Evolutionary conservation across 2,113 vertebrate genomes (phyloP).

Genomic region (Pristiophorus japonicus): DNA sequence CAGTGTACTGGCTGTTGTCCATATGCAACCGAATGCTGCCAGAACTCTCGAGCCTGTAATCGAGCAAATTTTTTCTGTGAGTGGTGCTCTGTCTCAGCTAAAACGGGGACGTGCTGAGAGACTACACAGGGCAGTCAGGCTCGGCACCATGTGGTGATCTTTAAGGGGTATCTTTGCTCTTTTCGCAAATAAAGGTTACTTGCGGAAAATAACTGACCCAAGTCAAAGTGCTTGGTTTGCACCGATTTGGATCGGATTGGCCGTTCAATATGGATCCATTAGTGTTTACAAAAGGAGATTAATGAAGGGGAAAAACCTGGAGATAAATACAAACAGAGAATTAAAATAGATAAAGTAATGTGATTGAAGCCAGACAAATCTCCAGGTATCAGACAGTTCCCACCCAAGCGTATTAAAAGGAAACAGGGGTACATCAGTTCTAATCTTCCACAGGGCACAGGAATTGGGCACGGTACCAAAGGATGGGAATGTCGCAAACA

Average conservation of each 20-base stretch:
- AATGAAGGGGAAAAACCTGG: not conserved
- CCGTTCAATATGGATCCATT: not conserved
- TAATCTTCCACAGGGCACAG: not conserved
- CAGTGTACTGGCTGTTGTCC: not conserved
- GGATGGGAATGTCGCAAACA: not conserved
- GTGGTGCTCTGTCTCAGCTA: not conserved
- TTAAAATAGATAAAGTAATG: no score
- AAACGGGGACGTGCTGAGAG: not conserved
- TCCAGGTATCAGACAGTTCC: not conserved
- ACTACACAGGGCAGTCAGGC: not conserved
- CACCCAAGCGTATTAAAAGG: not conserved
- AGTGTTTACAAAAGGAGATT: not conserved
- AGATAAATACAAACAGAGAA: no score
- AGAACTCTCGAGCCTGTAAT: not conserved
- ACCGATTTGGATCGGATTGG: not conserved
- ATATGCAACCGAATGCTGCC: not conserved
- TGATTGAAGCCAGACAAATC: not conserved
- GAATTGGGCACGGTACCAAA: not conserved
- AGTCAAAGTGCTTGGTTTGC: not conserved
- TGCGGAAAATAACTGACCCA: not conserved
- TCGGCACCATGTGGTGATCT: not conserved
- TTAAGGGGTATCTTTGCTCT: not conserved
- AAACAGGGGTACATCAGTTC: not conserved
- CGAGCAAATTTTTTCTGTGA: not conserved
- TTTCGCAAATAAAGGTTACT: not conserved